Evolutionary conservation across 35 echinoderm and acorn worm species (phyloP).

Genomic region (Amphiura filiformis): DNA sequence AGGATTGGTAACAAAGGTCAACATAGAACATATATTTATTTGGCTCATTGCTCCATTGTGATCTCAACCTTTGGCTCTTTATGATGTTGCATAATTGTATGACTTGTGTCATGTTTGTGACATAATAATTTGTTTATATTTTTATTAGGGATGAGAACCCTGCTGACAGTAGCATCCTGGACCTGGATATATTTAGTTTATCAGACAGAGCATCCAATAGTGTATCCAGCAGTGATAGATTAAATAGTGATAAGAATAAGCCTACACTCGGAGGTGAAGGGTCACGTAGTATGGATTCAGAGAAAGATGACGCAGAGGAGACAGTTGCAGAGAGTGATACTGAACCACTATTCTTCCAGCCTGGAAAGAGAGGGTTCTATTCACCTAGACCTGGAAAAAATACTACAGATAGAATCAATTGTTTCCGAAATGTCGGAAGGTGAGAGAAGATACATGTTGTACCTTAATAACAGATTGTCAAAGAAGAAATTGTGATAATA

Average conservation of each 20-base stretch:
- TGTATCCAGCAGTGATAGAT: background rate
- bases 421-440: constrained; percentile 97
- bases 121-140: too few species aligned
- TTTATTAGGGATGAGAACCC: constrained; percentile 18
- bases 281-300: constrained; percentile 24
- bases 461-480: too few species aligned
- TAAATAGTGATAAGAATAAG: constrained; percentile 57
- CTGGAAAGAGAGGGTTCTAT: constrained; percentile 95
- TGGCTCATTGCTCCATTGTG: too few species aligned
- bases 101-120: background rate
- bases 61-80: background rate
- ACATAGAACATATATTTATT: too few species aligned
- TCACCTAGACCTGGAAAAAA: constrained; percentile 90
- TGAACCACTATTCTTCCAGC: constrained; percentile 83
- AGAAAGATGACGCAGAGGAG: constrained; percentile 49
- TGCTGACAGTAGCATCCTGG: constrained; percentile 62
- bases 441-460: too few species aligned
- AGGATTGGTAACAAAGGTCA: too few species aligned
- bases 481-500: too few species aligned
- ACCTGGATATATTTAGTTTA: constrained; percentile 86
- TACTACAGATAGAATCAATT: constrained; percentile 73
- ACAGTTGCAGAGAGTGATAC: constrained; percentile 61
- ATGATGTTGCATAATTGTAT: background rate
- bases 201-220: constrained; percentile 40
- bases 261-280: background rate